phyloP scores from a whole-genome alignment of 2,113 vertebrate genomes.

The Panthera uncia region DNA sequence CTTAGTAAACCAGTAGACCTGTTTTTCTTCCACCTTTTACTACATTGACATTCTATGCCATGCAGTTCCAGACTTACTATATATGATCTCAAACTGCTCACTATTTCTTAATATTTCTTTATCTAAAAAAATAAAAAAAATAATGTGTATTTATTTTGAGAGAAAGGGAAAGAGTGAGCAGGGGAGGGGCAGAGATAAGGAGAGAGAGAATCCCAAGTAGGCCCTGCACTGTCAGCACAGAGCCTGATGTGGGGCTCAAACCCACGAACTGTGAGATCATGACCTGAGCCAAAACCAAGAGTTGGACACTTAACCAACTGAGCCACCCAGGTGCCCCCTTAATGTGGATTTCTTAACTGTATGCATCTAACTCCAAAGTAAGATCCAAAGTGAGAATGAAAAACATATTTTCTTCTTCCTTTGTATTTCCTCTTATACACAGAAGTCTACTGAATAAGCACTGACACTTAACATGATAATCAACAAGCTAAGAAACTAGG shows the following conservation, averaged over 20 bases:
- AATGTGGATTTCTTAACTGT: background rate
- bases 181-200: no score
- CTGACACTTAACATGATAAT: background rate
- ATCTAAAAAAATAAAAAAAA: no score
- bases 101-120: background rate
- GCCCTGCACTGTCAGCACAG: background rate
- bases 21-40: conserved; percentile 22
- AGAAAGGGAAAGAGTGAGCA: no score
- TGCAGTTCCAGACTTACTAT: background rate
- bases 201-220: background rate
- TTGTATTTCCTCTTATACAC: background rate
- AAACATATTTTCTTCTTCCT: conserved; percentile 34
- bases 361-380: background rate
- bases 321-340: background rate
- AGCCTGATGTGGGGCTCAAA: background rate
- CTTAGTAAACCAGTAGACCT: background rate
- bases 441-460: background rate
- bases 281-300: background rate
- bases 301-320: background rate
- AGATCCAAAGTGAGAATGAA: conserved; percentile 6
- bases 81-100: conserved; percentile 14
- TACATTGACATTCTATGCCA: background rate
- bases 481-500: conserved; percentile 16
- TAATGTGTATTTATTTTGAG: no score
- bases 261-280: background rate